Conservation (phyloP, 2,797 vertebrate species). For the Fundulus diaphanus region DNA sequence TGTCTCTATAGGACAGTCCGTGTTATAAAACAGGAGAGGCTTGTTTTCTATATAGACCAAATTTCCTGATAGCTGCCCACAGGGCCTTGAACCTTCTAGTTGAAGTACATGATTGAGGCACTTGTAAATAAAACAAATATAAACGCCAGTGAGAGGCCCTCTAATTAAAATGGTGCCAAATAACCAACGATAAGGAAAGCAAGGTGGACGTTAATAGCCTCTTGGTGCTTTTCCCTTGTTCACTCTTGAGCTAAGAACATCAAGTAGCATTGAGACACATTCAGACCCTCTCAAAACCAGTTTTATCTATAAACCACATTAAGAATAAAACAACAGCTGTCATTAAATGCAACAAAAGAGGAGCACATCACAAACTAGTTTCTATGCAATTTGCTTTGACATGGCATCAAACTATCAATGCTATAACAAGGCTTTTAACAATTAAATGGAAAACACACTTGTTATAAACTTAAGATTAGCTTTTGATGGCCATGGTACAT, state of each 20-base stretch:
- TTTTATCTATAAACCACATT: constrained; percentile 28
- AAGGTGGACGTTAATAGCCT: constrained; percentile 62
- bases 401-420: constrained; percentile 6
- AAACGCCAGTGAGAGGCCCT: constrained; percentile 41
- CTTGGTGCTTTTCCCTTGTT: constrained; percentile 53
- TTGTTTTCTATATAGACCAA: constrained; percentile 42
- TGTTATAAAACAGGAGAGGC: constrained; percentile 39
- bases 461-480: background rate
- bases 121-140: constrained; percentile 63
- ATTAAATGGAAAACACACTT: background rate
- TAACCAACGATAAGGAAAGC: constrained; percentile 62
- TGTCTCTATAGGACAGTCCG: constrained; percentile 36
- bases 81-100: constrained; percentile 42
- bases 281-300: constrained; percentile 50
- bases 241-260: constrained; percentile 46
- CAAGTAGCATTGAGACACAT: constrained; percentile 46
- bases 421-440: background rate
- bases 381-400: background rate
- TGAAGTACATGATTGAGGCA: constrained; percentile 65
- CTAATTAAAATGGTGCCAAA: constrained; percentile 68
- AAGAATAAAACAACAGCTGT: constrained; percentile 17
- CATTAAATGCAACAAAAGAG: background rate
- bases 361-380: background rate
- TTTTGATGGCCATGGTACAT: background rate
- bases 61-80: constrained; percentile 45